Conservation (phyloP, 2,113 vertebrate genomes). For the Aegypius monachus region DNA sequence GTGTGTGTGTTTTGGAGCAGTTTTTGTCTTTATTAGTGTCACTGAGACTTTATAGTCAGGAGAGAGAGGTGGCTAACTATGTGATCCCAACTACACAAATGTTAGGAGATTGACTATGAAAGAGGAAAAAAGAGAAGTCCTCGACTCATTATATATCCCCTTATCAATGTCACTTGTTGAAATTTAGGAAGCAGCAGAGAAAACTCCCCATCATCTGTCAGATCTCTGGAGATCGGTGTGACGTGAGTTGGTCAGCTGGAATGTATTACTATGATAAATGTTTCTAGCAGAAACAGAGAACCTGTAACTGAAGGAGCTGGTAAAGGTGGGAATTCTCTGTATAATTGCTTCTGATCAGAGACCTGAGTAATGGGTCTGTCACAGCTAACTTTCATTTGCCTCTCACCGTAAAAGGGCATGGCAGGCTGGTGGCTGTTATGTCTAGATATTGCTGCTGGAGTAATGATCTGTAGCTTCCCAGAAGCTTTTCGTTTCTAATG, state of each 20-base stretch:
- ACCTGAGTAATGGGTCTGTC: neutral
- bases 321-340: neutral
- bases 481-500: neutral
- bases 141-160: accelerated
- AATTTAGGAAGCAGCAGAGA: neutral
- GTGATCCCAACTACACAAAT: neutral
- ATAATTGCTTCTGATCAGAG: neutral
- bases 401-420: accelerated
- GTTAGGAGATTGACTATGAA: neutral
- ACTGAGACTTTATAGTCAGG: neutral
- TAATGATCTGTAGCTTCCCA: neutral
- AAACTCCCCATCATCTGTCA: neutral
- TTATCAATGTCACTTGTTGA: neutral
- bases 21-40: neutral
- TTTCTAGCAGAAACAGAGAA: neutral
- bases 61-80: neutral
- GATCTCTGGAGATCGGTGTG: neutral
- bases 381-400: neutral
- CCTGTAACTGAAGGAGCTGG: neutral
- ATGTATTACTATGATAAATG: neutral
- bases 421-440: neutral
- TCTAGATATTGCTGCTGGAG: neutral
- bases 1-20: neutral
- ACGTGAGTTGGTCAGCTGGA: neutral
- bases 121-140: neutral